Evolutionary conservation across 2,797 vertebrate genomes (phyloP).

Genomic region (Remorina albescens): DNA sequence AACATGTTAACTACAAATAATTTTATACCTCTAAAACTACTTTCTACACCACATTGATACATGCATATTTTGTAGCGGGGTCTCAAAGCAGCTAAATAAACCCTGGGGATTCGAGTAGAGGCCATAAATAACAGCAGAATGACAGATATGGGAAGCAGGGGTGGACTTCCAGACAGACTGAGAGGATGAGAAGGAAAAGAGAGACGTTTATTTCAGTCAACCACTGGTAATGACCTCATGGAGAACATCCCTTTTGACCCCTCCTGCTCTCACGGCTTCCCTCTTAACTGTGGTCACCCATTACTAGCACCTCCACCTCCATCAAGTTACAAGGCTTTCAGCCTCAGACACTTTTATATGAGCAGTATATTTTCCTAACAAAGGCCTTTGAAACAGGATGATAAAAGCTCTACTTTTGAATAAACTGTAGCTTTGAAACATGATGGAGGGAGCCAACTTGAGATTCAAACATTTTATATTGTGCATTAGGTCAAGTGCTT

Average conservation of each 20-base stretch:
- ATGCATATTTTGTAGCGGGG: conserved; percentile 31
- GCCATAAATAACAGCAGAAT: conserved; percentile 66
- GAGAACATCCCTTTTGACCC: conserved; percentile 27
- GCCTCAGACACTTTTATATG: not conserved
- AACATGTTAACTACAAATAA: conserved; percentile 6
- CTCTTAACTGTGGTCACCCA: conserved; percentile 7
- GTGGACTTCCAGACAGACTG: conserved; percentile 24
- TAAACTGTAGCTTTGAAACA: not conserved
- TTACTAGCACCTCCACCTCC: conserved; percentile 5
- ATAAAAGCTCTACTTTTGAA: not conserved
- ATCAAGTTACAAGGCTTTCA: conserved; percentile 2
- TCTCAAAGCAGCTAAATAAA: conserved; percentile 65
- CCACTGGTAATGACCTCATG: conserved; percentile 37
- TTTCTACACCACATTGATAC: conserved; percentile 59
- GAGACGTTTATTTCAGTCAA: conserved; percentile 42
- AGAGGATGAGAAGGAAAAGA: conserved; percentile 47
- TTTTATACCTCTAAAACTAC: no score
- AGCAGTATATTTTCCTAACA: not conserved
- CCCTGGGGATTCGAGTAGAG: conserved; percentile 54
- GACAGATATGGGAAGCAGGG: conserved; percentile 56
- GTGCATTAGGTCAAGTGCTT: not conserved
- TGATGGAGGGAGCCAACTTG: not conserved
- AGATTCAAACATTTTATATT: conserved; percentile 1
- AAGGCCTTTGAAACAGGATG: conserved; percentile 8
- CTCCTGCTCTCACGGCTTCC: not conserved